These are phyloP conservation scores for Anorthoa munda DNA, from an alignment of 2,888 invertebrate genomes.

Conservation along the genomic window DNA sequence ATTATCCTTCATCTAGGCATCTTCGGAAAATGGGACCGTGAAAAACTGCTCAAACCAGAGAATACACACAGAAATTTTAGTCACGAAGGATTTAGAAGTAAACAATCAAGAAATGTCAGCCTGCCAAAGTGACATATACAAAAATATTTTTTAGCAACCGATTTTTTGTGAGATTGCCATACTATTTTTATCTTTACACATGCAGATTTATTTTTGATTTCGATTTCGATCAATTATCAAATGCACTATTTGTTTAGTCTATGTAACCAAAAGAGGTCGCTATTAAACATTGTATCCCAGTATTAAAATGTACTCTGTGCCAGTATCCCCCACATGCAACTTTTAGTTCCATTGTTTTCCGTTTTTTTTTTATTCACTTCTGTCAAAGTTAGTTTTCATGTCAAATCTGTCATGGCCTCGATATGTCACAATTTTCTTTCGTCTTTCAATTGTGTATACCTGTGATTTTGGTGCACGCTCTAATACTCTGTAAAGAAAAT, in stretches of 20 bases:
- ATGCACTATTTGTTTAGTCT: neutral
- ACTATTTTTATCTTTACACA: neutral
- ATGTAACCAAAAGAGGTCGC: neutral
- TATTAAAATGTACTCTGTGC: no score
- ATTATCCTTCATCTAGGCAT: no score
- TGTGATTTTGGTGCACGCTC: constrained; percentile 74
- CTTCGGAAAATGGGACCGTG: no score
- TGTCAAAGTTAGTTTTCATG: constrained; percentile 46
- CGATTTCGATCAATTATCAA: neutral
- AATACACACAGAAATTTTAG: no score
- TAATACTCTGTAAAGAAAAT: constrained; percentile 61
- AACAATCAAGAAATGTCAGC: no score
- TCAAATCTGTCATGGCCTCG: constrained; percentile 66
- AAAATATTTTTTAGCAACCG: neutral
- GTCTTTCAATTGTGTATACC: constrained; percentile 70
- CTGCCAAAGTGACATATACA: no score
- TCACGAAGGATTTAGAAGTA: no score
- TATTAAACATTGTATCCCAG: no score
- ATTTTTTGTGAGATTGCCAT: neutral
- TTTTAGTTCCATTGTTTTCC: constrained; percentile 20
- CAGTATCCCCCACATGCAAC: constrained; percentile 28
- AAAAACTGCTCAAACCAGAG: no score
- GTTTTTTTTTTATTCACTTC: constrained; percentile 9
- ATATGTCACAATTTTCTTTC: constrained; percentile 67
- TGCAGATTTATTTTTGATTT: neutral